Base-by-base conservation (phyloP, 2,797 vertebrate genomes). In the Xenops minutus region DNA sequence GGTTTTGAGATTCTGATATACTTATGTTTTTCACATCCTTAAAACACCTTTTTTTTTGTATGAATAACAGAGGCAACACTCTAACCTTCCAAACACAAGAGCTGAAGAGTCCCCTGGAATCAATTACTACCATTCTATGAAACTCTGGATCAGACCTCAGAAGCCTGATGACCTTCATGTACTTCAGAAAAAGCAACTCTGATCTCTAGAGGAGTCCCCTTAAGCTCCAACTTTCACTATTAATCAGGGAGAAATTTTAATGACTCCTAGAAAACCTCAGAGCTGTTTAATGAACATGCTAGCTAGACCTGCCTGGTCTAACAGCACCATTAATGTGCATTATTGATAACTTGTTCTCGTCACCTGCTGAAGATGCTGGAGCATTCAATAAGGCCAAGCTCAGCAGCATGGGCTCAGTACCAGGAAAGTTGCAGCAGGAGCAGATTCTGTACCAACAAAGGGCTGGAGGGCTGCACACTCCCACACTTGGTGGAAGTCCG, bases 361-460 rank as follows among this genome's bases (percentile, higher is more conserved):
- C 56, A 41, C 44, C 67, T 89, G 62, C 89, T 86, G 62, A 14
- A 54, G 54, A 19, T 59, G 44, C 77, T 72, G 34, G 27, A 61
- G 39, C 27, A 15, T 17, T 14, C 62, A 48, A 26, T 2, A 9
- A 55, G 36, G n/a, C 15, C 36, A 48, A 62, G 48, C 73, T 81
- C 74, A 78, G 58, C 78, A 76, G 36, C 67, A 6, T 0, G 2
- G 48, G 51, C 37, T 91, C 19, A 14, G n/a, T 6, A 18, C 4
- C 11, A 46, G 73, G 8, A 39, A 34, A 64, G 22, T 32, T 71
- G 52, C 1, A 3, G 17, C 17, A 68, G 62, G 21, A 63, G 14
- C 52, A 68, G 69, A 21, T 2, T 9, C 36, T 14, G 18, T 4
- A 3, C 13, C 0, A 0, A 9, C 14, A 46, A 0, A 0, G 29